A percentile compares a stretch with the other conserved stretches of the same genome.
phyloP scores from a whole-genome alignment of 2,888 invertebrate species.

The Mycalesis mineus region DNA sequence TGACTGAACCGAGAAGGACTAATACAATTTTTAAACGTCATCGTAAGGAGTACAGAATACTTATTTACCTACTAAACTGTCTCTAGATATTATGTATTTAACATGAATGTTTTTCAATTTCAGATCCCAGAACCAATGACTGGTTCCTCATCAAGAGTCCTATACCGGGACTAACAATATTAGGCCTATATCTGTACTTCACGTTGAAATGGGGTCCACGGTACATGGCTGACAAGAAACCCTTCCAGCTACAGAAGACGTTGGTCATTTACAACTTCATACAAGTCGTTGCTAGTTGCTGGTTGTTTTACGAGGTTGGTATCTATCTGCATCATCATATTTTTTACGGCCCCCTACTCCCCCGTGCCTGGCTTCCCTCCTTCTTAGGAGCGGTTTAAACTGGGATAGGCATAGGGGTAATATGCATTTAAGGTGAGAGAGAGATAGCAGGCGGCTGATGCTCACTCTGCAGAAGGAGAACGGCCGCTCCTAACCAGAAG shows the following conservation, averaged over 20 bases:
- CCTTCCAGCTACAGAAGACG: slow-evolving; percentile 87
- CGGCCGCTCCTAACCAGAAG: too few species aligned
- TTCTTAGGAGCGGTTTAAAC: too few species aligned
- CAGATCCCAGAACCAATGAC: slow-evolving; percentile 83
- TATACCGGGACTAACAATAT: slow-evolving; percentile 81
- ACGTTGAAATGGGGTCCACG: slow-evolving; percentile 88
- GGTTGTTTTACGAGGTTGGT: slow-evolving; percentile 86
- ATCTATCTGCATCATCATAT: not conserved
- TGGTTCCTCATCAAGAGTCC: slow-evolving; percentile 88
- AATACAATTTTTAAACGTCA: too few species aligned
- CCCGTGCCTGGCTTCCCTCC: too few species aligned
- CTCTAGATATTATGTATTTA: not conserved
- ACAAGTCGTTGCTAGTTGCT: slow-evolving; percentile 90
- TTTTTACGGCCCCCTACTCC: too few species aligned
- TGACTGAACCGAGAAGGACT: too few species aligned
- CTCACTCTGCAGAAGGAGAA: too few species aligned
- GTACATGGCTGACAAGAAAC: slow-evolving; percentile 91
- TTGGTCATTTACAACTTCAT: slow-evolving; percentile 91
- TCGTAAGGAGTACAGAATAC: too few species aligned
- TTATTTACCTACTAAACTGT: too few species aligned
- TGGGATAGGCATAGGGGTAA: too few species aligned
- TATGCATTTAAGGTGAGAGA: too few species aligned
- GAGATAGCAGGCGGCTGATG: too few species aligned
- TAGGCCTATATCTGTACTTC: slow-evolving; percentile 84
- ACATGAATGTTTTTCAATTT: slow-evolving; percentile 32